Conservation (phyloP, 1,140 invertebrate species). For the Halictus rubicundus region DNA sequence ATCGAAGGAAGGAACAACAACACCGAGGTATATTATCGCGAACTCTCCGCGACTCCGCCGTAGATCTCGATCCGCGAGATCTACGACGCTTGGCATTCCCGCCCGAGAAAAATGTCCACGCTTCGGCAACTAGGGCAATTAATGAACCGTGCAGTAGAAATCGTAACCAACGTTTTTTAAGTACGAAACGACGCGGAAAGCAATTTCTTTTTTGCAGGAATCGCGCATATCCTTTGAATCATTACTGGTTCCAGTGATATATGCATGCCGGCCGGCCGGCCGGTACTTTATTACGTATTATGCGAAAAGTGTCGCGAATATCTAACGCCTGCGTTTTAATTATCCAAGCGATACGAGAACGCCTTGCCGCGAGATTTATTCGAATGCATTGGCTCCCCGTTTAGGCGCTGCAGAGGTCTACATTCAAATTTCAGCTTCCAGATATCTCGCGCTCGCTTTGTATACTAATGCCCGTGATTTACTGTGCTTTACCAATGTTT, state of each 20-base stretch:
- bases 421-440: too few species aligned
- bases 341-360: neutral
- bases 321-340: conserved; percentile 2
- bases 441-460: too few species aligned
- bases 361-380: too few species aligned
- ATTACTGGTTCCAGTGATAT: conserved; percentile 4
- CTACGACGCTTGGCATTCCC: conserved; percentile 32
- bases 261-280: too few species aligned
- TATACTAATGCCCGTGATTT: too few species aligned
- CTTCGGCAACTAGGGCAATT: conserved; percentile 19
- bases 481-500: too few species aligned
- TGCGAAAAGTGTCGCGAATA: neutral
- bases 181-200: conserved; percentile 2
- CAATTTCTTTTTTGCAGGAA: conserved; percentile 9
- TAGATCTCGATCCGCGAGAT: conserved; percentile 36
- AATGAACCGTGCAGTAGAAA: conserved; percentile 26
- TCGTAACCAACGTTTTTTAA: neutral
- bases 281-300: conserved; percentile 3
- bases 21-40: too few species aligned
- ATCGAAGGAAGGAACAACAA: too few species aligned
- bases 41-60: neutral
- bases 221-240: conserved; percentile 4
- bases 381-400: too few species aligned
- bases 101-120: conserved; percentile 28
- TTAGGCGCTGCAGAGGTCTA: too few species aligned